Percentiles rank a stretch among this genome's conserved stretches.
phyloP scores from a whole-genome alignment of 2,797 vertebrate genomes.

The Hafferia zeledoni region DNA sequence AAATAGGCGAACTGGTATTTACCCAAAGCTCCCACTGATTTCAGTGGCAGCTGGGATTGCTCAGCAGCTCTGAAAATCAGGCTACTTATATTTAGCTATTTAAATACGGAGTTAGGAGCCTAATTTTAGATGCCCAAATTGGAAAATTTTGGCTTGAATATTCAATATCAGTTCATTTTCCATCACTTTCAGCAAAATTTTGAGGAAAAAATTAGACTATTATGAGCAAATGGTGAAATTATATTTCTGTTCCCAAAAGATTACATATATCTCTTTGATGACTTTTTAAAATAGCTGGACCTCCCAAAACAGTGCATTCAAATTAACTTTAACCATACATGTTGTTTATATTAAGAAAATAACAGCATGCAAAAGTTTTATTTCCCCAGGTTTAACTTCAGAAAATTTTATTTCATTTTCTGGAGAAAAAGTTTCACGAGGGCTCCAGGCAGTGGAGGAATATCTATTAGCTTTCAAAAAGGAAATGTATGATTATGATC shows the following conservation, averaged over 20 bases:
- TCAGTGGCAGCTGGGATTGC: conserved; percentile 51
- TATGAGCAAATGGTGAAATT: background rate
- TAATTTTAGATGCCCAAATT: conserved; percentile 10
- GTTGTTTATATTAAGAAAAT: background rate
- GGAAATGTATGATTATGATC: background rate
- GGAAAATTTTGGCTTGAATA: conserved; percentile 5
- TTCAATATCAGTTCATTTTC: background rate
- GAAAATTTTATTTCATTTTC: background rate
- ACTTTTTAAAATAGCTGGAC: background rate
- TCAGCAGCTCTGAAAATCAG: conserved; percentile 43
- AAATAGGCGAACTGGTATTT: conserved; percentile 37
- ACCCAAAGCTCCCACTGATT: conserved; percentile 35
- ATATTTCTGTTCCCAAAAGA: background rate
- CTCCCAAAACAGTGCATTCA: background rate
- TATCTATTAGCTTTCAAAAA: background rate
- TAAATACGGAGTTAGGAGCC: conserved; percentile 7
- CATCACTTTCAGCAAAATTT: background rate
- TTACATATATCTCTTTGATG: background rate
- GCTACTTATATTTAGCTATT: conserved; percentile 41
- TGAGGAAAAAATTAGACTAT: background rate
- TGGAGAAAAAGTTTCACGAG: background rate
- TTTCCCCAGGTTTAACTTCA: background rate
- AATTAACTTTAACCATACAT: background rate
- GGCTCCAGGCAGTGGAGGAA: background rate
- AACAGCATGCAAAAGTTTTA: background rate